Percentiles rank a stretch among this genome's conserved stretches.
phyloP scores from a whole-genome alignment of 35 echinoderm and acorn worm species.

The Lytechinus variegatus region DNA sequence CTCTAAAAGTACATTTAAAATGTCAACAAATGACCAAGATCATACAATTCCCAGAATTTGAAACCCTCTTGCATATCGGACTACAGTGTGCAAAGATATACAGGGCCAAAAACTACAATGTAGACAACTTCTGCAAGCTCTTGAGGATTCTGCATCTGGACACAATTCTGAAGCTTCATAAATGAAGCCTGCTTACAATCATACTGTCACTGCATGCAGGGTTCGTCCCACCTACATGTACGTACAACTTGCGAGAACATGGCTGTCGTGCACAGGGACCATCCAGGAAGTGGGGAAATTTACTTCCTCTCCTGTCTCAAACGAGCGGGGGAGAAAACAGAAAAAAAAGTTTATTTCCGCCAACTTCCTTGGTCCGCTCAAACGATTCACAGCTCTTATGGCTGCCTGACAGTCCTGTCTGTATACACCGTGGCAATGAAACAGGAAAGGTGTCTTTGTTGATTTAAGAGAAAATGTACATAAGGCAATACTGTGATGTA shows the following conservation, averaged over 20 bases:
- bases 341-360: not conserved
- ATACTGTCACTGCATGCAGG: not conserved
- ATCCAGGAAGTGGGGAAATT: constrained; percentile 10
- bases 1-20: too few species aligned
- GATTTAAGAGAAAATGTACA: not conserved
- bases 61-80: too few species aligned
- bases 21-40: too few species aligned
- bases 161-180: not conserved
- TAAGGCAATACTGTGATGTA: not conserved
- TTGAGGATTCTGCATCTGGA: not conserved
- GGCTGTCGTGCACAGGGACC: not conserved
- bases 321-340: not conserved
- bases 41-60: too few species aligned
- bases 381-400: not conserved
- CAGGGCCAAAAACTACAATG: too few species aligned
- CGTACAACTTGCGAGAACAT: constrained; percentile 1
- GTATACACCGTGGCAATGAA: not conserved
- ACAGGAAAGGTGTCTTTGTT: not conserved
- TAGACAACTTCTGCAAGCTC: too few species aligned
- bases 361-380: constrained; percentile 16
- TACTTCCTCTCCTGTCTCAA: constrained; percentile 10
- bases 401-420: not conserved
- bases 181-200: not conserved
- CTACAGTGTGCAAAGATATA: too few species aligned
- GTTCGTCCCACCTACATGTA: too few species aligned